A percentile compares a stretch with the other conserved stretches of the same genome.
These are phyloP conservation scores for Lucifuga dentata DNA, from an alignment of 2,113 vertebrate species.

Conservation along the genomic window DNA sequence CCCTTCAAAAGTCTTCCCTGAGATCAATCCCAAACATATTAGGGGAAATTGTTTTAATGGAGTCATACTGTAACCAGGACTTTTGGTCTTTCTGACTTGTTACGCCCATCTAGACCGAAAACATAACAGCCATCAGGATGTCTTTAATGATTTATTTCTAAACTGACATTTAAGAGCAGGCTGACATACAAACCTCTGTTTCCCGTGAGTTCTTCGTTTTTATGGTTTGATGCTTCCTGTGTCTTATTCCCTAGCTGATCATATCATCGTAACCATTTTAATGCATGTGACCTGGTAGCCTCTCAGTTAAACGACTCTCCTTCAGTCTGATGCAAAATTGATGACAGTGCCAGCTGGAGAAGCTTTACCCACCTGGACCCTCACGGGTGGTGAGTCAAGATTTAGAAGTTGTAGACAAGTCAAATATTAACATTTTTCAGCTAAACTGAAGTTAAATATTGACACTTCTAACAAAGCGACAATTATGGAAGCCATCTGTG, in stretches of 20 bases:
- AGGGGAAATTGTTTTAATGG: too few species aligned
- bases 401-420: constrained; percentile 2
- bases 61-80: too few species aligned
- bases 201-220: neutral
- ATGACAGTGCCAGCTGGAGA: constrained; percentile 3
- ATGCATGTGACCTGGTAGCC: constrained; percentile 44
- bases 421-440: constrained; percentile 26
- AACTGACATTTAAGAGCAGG: neutral
- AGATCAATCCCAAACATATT: too few species aligned
- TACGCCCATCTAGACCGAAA: too few species aligned
- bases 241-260: constrained; percentile 4
- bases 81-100: constrained; percentile 13
- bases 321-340: constrained; percentile 7
- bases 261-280: constrained; percentile 26
- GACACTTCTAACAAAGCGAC: constrained; percentile 22
- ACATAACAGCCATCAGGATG: too few species aligned
- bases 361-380: constrained; percentile 30
- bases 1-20: too few species aligned
- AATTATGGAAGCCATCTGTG: constrained; percentile 12
- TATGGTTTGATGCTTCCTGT: neutral
- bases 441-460: constrained; percentile 25
- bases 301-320: constrained; percentile 12
- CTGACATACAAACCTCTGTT: neutral
- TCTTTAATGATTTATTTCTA: too few species aligned
- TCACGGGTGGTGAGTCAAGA: neutral